Evolutionary conservation across 2,113 vertebrate species (phyloP).

Genomic region (Rana temporaria): DNA sequence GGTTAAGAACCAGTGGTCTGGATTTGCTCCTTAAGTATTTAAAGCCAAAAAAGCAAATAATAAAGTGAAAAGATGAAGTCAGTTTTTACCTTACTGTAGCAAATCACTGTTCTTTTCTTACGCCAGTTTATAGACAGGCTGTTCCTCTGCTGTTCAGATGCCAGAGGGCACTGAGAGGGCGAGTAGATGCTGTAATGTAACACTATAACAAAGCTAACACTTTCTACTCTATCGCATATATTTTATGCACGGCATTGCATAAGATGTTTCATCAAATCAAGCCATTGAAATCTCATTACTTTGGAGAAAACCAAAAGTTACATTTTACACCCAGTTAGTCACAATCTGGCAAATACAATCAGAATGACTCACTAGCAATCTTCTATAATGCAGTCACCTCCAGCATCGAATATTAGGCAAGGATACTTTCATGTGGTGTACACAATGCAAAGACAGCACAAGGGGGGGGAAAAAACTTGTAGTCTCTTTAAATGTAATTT

Average conservation of each 20-base stretch:
- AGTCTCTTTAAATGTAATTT: slow-evolving; percentile 68
- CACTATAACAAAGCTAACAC: neutral
- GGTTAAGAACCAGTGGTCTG: too few species aligned
- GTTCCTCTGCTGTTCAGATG: neutral
- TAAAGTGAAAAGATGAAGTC: too few species aligned
- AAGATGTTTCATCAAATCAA: slow-evolving; percentile 41
- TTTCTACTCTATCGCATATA: neutral
- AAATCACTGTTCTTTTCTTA: too few species aligned
- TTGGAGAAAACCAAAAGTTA: slow-evolving; percentile 69
- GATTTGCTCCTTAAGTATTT: too few species aligned
- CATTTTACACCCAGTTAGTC: slow-evolving; percentile 68
- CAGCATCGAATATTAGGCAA: slow-evolving; percentile 70
- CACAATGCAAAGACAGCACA: slow-evolving; percentile 59
- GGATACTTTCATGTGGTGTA: slow-evolving; percentile 71
- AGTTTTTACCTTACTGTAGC: too few species aligned
- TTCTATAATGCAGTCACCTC: slow-evolving; percentile 72
- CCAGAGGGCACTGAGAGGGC: slow-evolving; percentile 3
- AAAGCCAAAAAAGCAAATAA: too few species aligned
- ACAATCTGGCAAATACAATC: slow-evolving; percentile 65
- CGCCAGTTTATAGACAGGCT: neutral
- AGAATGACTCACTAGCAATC: slow-evolving; percentile 68
- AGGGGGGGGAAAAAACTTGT: slow-evolving; percentile 56
- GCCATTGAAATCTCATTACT: slow-evolving; percentile 68
- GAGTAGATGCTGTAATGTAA: neutral
- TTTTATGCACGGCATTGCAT: slow-evolving; percentile 3